Conservation (phyloP, 2,888 invertebrate species). For the Incurvaria masculella region DNA sequence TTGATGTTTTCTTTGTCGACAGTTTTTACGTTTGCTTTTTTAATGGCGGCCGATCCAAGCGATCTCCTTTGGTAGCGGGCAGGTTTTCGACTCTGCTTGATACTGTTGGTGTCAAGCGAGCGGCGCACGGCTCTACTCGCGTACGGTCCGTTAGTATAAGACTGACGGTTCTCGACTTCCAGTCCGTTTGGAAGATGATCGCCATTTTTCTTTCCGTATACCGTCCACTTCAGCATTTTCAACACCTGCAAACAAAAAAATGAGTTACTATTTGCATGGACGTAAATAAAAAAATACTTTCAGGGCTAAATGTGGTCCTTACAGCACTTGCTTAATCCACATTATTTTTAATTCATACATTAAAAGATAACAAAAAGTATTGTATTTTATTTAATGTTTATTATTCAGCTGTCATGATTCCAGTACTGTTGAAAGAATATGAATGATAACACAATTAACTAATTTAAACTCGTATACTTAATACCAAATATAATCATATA, state of each 20-base stretch:
- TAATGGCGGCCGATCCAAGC: slow-evolving; percentile 33
- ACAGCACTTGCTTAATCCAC: no score
- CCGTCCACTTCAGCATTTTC: slow-evolving; percentile 64
- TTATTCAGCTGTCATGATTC: no score
- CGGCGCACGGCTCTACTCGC: slow-evolving; percentile 27
- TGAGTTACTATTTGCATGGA: background rate
- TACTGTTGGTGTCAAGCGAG: slow-evolving; percentile 39
- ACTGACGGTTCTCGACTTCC: slow-evolving; percentile 24
- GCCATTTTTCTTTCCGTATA: slow-evolving; percentile 46
- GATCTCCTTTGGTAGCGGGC: slow-evolving; percentile 48
- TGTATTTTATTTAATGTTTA: no score
- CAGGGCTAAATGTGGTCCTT: background rate
- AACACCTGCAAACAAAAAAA: slow-evolving; percentile 30
- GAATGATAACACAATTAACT: no score
- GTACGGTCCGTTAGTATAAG: slow-evolving; percentile 25
- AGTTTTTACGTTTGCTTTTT: slow-evolving; percentile 33
- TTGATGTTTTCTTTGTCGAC: slow-evolving; percentile 49
- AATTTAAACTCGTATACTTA: no score
- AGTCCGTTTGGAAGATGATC: slow-evolving; percentile 23
- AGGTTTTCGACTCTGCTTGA: slow-evolving; percentile 45
- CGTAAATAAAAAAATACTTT: slow-evolving; percentile 2
- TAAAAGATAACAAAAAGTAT: no score
- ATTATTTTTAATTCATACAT: no score
- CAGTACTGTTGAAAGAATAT: no score
- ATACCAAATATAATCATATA: no score